Evolutionary conservation across 2,888 invertebrate genomes (phyloP).

Genomic region (Hypolimnas misippus): DNA sequence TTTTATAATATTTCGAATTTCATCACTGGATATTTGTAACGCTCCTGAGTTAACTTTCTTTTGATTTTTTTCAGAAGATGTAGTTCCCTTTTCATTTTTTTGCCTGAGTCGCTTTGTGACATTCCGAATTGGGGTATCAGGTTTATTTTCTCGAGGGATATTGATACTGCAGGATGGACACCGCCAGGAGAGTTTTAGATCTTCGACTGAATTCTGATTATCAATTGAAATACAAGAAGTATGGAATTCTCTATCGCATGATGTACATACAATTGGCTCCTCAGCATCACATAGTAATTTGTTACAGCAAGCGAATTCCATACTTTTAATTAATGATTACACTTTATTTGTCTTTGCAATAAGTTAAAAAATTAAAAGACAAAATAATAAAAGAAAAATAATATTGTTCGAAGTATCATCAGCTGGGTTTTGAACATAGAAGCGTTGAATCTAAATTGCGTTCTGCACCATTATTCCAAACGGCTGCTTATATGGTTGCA

Average conservation of each 20-base stretch:
- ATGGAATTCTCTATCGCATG: constrained; percentile 1
- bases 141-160: background rate
- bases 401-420: too few relatives aligned
- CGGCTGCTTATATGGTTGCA: too few relatives aligned
- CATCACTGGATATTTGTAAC: background rate
- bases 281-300: background rate
- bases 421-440: too few relatives aligned
- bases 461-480: too few relatives aligned
- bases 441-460: too few relatives aligned
- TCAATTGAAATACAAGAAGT: background rate
- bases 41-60: background rate
- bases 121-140: background rate
- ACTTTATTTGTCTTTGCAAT: too few relatives aligned
- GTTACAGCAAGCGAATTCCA: background rate
- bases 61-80: background rate
- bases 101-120: background rate
- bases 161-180: background rate
- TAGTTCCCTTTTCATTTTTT: background rate
- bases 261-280: background rate
- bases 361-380: too few relatives aligned
- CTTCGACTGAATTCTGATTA: background rate
- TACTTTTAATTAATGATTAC: too few relatives aligned
- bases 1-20: constrained; percentile 6
- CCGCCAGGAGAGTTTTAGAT: constrained; percentile 1
- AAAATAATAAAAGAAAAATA: too few relatives aligned